phyloP scores from a whole-genome alignment of 2,797 vertebrate genomes.

The Tapera naevia region DNA sequence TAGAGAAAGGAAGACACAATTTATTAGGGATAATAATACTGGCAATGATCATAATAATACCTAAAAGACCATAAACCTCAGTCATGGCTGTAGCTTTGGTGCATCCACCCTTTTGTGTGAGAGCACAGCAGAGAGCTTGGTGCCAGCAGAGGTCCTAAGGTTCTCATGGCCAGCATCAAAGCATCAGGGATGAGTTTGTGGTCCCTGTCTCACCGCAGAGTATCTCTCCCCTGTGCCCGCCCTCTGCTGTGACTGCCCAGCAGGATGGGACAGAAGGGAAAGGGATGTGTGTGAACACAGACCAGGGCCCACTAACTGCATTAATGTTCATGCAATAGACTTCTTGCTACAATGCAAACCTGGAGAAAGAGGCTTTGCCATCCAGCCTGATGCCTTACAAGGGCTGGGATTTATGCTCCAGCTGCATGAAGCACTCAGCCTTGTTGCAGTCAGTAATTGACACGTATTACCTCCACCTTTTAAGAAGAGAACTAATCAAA shows the following conservation, averaged over 20 bases:
- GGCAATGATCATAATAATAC: neutral
- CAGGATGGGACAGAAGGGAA: neutral
- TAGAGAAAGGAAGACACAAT: neutral
- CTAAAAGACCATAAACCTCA: neutral
- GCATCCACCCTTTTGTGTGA: neutral
- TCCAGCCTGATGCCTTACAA: neutral
- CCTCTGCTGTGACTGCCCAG: neutral
- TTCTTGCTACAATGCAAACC: neutral
- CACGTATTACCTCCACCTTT: neutral
- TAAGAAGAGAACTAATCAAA: neutral
- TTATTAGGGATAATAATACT: neutral
- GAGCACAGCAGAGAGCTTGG: neutral
- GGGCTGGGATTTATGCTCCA: neutral
- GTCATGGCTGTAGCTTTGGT: neutral
- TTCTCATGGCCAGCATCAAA: neutral
- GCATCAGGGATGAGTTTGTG: neutral
- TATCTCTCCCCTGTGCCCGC: fast-evolving
- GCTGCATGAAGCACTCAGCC: neutral
- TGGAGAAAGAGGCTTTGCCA: neutral
- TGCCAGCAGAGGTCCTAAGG: neutral
- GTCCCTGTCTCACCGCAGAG: neutral
- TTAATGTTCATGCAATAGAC: neutral
- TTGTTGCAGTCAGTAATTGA: neutral
- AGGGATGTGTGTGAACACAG: fast-evolving
- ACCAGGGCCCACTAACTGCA: neutral